Base-by-base conservation (phyloP, 2,888 invertebrate species). In the Elaeidobius kamerunicus region DNA sequence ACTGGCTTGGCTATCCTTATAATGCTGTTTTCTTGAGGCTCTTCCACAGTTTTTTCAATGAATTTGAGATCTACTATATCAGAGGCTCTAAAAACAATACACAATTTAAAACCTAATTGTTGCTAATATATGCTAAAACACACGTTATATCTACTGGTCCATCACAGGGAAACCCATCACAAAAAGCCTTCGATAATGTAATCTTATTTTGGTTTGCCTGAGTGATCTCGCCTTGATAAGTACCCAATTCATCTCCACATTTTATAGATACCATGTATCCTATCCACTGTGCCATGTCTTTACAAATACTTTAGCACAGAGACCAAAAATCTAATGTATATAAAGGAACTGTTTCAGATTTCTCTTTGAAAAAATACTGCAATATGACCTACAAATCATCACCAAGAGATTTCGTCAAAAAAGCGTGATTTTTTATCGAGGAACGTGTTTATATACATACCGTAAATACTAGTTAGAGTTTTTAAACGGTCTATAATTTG, bases 261-360 rank as follows among this genome's bases (percentile, higher is more conserved):
- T 87, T 85, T 55, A 93, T 84, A 14, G 92, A 90, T 59, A 94
- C 89, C 60, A 86, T 84, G 70, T 84, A 88, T 44, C 92, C 93
- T 58, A 86, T 71, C 82, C 83, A 87, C 62, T 78, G 75, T 56
- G 80, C 76, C 81, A 81, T 81, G 63, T n/a, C n/a, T n/a, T n/a
- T n/a, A n/a, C n/a, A n/a, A n/a, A n/a, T n/a, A n/a, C n/a, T n/a
- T n/a, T 56, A 46, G 54, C 56, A 53, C 34, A 45, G 44, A 19
- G n/a, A n/a, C n/a, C n/a, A 20, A 20, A 35, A 23, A 14, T 35
- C 15, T 27, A 16, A 35, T 15, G 30, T 30, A 35, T 5, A 7
- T 40, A 43, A n/a, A 16, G 12, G 23, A 20, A 44, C 15, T 23
- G 32, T 23, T 2, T 16, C 16, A 27, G 32, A 34, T 39, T 43